Percentiles rank a stretch among this genome's conserved stretches.
phyloP scores from a whole-genome alignment of 2,797 vertebrate genomes.

The Falco rusticolus region DNA sequence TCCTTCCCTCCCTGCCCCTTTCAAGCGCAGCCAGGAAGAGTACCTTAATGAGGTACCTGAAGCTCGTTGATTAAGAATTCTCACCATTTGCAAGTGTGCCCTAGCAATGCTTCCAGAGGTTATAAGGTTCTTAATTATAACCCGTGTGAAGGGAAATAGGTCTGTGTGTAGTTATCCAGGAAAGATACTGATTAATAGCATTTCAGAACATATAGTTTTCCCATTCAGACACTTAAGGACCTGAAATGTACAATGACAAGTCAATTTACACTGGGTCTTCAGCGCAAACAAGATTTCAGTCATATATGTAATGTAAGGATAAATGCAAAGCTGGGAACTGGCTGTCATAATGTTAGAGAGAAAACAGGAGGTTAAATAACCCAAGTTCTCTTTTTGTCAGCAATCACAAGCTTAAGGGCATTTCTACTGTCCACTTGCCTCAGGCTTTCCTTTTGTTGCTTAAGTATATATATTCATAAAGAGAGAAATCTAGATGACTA shows the following conservation, averaged over 20 bases:
- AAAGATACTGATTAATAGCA: not conserved
- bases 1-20: accelerated
- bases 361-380: not conserved
- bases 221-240: not conserved
- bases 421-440: not conserved
- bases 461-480: not conserved
- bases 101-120: not conserved
- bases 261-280: not conserved
- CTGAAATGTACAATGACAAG: not conserved
- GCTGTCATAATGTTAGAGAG: not conserved
- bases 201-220: not conserved
- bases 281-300: not conserved
- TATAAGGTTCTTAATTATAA: not conserved
- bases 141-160: not conserved
- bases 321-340: not conserved
- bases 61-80: not conserved
- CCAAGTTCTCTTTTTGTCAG: not conserved
- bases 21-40: not conserved
- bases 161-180: not conserved
- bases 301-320: not conserved
- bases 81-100: not conserved
- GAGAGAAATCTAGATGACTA: not conserved
- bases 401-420: not conserved
- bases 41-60: not conserved
- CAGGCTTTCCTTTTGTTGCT: not conserved